phyloP scores from a whole-genome alignment of 2,113 vertebrate genomes.

The Solea solea region DNA sequence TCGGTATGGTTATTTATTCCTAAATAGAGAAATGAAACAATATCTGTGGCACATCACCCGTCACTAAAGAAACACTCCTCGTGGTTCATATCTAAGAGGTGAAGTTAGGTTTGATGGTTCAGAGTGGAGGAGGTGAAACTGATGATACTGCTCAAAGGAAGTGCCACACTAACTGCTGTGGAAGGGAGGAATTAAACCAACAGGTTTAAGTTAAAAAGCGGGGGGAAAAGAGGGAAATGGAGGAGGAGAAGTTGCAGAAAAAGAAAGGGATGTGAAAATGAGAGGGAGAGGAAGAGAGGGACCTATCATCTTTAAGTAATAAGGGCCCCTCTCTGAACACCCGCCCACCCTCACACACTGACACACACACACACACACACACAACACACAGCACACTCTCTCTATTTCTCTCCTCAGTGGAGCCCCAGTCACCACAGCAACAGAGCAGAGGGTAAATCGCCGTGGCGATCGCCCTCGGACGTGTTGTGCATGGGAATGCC shows the following conservation, averaged over 20 bases:
- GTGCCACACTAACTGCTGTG: constrained; percentile 5
- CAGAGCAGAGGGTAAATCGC: constrained; percentile 79
- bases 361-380: constrained; percentile 15
- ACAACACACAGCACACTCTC: constrained; percentile 27
- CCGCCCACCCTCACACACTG: background rate
- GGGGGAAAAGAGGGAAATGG: constrained; percentile 10
- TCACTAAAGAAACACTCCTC: background rate
- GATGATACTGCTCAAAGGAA: background rate
- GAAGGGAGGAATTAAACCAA: background rate
- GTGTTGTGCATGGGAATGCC: constrained; percentile 81
- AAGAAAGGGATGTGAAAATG: constrained; percentile 12
- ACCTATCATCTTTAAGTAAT: constrained; percentile 55
- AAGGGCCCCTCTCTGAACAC: constrained; percentile 72
- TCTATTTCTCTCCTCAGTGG: constrained; percentile 49
- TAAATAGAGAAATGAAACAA: background rate
- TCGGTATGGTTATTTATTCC: background rate
- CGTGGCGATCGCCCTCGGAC: constrained; percentile 74
- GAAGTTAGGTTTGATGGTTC: background rate
- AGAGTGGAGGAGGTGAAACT: background rate
- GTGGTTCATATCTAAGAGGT: background rate
- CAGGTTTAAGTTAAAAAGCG: background rate
- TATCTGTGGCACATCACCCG: background rate
- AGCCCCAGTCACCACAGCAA: constrained; percentile 83
- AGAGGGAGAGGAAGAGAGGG: constrained; percentile 19
- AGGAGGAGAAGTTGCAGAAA: constrained; percentile 1